Evolutionary conservation across 2,797 vertebrate species (phyloP).

Genomic region (Lepilemur ruficaudatus): DNA sequence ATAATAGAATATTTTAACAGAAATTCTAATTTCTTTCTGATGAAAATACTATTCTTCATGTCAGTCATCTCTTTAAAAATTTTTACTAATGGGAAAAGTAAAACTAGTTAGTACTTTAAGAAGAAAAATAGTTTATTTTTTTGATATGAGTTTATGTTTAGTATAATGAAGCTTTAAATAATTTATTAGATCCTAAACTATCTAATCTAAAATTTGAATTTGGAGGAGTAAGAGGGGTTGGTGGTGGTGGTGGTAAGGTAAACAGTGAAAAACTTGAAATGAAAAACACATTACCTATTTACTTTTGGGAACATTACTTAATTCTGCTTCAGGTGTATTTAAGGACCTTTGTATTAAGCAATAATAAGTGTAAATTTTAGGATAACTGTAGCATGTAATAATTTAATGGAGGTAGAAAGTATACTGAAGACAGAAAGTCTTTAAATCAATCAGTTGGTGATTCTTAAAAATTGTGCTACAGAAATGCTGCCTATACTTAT

Average conservation of each 20-base stretch:
- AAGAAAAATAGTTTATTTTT: slow-evolving; percentile 14
- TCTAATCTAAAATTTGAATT: slow-evolving; percentile 32
- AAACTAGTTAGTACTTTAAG: slow-evolving; percentile 35
- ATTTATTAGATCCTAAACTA: slow-evolving; percentile 22
- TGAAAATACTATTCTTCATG: background rate
- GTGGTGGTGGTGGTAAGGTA: background rate
- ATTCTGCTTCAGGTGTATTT: slow-evolving; percentile 29
- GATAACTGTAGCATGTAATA: background rate
- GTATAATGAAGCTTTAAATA: slow-evolving; percentile 41
- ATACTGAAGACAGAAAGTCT: background rate
- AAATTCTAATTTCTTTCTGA: slow-evolving; percentile 13
- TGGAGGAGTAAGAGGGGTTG: background rate
- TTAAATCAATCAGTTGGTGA: background rate
- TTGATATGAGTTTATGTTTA: slow-evolving; percentile 21
- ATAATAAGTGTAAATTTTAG: background rate
- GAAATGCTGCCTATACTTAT: background rate
- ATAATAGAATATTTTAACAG: slow-evolving; percentile 16
- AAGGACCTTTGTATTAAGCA: background rate
- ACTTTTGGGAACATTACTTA: background rate
- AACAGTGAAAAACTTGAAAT: background rate
- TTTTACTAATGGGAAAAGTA: slow-evolving; percentile 24
- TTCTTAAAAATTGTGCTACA: background rate
- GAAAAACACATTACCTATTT: background rate
- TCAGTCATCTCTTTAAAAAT: background rate
- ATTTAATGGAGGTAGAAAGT: background rate